Conservation (phyloP, 30 jellyfish, hydroid and myxozoan genomes). For the Catostylus mosaicus region DNA sequence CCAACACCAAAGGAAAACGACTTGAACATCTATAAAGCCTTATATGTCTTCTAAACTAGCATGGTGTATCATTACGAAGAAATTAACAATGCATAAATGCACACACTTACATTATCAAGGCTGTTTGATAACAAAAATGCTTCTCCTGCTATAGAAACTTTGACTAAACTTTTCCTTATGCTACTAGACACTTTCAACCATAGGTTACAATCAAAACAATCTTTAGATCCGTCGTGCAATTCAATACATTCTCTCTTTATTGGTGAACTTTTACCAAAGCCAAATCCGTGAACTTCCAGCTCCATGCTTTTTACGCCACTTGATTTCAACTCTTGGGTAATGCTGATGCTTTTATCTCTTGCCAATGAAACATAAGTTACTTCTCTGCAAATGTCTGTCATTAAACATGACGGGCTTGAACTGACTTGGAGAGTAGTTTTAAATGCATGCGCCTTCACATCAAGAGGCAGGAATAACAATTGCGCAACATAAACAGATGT, state of each 20-base stretch:
- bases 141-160: slow-evolving; percentile 41
- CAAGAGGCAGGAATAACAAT: slow-evolving; percentile 34
- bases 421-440: slow-evolving; percentile 3
- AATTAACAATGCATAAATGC: too few species aligned
- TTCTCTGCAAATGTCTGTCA: slow-evolving; percentile 42
- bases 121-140: background rate
- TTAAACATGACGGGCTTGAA: slow-evolving; percentile 54
- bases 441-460: background rate
- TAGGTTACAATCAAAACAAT: slow-evolving; percentile 20
- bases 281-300: slow-evolving; percentile 39
- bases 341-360: slow-evolving; percentile 25
- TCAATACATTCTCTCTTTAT: slow-evolving; percentile 13
- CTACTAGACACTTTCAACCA: slow-evolving; percentile 40
- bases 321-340: slow-evolving; percentile 17
- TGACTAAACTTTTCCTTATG: background rate
- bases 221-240: background rate
- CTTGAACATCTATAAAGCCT: too few species aligned
- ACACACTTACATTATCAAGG: slow-evolving; percentile 40
- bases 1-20: too few species aligned
- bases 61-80: too few species aligned
- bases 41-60: too few species aligned
- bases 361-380: slow-evolving; percentile 52
- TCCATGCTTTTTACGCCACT: slow-evolving; percentile 7
- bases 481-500: slow-evolving; percentile 41
- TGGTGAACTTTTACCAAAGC: slow-evolving; percentile 23